Percentiles rank a stretch among this genome's conserved stretches.
Evolutionary conservation across 1,140 invertebrate species (phyloP).

Genomic region (Plodia interpunctella): DNA sequence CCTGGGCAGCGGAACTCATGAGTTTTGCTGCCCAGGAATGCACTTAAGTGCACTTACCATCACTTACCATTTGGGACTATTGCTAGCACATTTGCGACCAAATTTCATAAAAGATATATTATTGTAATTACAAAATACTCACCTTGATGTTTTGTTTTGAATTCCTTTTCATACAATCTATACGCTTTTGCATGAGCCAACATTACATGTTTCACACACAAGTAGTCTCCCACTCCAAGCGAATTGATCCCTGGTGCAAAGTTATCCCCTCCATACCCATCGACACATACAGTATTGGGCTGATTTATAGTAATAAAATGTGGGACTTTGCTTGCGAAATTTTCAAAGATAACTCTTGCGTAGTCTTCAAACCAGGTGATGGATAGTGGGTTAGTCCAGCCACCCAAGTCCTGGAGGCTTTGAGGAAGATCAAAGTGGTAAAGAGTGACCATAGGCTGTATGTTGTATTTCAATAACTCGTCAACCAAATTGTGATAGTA

Average conservation of each 20-base stretch:
- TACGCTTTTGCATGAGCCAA: constrained; percentile 80
- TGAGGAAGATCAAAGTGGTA: constrained; percentile 84
- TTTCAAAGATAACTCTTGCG: constrained; percentile 78
- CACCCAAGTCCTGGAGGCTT: constrained; percentile 79
- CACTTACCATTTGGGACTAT: no score
- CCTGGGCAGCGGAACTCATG: no score
- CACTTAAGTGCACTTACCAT: no score
- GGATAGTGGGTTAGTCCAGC: constrained; percentile 80
- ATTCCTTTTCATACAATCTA: constrained; percentile 80
- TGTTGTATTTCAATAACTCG: constrained; percentile 76
- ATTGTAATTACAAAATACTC: constrained; percentile 16
- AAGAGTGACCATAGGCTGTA: constrained; percentile 80
- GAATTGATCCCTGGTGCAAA: constrained; percentile 74
- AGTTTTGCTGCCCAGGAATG: no score
- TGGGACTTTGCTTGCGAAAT: constrained; percentile 79
- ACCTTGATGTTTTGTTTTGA: constrained; percentile 78
- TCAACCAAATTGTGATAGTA: constrained; percentile 83
- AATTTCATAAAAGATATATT: no score
- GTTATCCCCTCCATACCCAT: constrained; percentile 74
- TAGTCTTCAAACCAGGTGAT: constrained; percentile 80
- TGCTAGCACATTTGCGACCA: no score
- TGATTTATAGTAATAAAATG: constrained; percentile 85
- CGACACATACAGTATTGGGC: constrained; percentile 79
- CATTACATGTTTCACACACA: constrained; percentile 78
- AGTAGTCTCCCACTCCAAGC: constrained; percentile 74